These are phyloP conservation scores for Callinectes sapidus DNA, from an alignment of 2,888 invertebrate species.

Conservation along the genomic window DNA sequence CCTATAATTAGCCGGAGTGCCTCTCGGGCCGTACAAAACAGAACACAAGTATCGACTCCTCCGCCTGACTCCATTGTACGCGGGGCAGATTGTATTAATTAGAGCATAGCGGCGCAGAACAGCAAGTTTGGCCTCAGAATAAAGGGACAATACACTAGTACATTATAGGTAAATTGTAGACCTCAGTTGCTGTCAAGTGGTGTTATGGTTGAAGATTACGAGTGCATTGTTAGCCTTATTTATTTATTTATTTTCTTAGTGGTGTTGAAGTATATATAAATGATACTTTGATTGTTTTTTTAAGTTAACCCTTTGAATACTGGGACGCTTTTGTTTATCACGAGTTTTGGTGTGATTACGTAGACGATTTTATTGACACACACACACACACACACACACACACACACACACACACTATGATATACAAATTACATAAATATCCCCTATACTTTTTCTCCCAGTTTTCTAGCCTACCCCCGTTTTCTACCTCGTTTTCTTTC, in stretches of 20 bases:
- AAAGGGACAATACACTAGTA: background rate
- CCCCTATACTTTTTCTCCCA: background rate
- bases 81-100: conserved; percentile 6
- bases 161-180: background rate
- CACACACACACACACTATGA: conserved; percentile 17
- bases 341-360: too few relatives aligned
- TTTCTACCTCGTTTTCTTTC: background rate
- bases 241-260: background rate
- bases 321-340: too few relatives aligned
- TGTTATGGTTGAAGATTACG: background rate
- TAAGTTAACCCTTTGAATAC: too few relatives aligned
- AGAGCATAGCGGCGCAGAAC: background rate
- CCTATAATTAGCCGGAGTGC: background rate
- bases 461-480: too few relatives aligned
- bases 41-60: background rate
- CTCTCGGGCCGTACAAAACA: background rate
- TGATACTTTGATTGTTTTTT: too few relatives aligned
- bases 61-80: background rate
- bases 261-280: too few relatives aligned
- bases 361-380: too few relatives aligned
- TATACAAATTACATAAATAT: background rate
- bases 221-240: background rate
- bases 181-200: background rate
- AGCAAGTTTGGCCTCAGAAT: background rate
- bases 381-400: conserved; percentile 23